phyloP scores from a whole-genome alignment of 2,113 vertebrate species.

The Rhinoptilus africanus region DNA sequence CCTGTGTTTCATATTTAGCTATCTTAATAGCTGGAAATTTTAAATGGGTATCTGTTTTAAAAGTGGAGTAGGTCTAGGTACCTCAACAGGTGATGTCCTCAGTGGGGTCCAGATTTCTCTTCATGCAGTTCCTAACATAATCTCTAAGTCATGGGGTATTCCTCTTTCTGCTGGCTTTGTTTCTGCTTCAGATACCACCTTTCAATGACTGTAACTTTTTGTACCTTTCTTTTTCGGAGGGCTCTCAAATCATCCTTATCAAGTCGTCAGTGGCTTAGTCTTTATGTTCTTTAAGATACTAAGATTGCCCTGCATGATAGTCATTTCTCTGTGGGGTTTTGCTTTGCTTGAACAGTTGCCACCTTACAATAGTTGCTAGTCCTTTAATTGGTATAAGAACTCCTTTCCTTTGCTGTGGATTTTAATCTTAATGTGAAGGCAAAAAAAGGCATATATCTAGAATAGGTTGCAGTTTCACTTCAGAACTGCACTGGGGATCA shows the following conservation, averaged over 20 bases:
- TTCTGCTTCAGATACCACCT: neutral
- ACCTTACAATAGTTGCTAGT: neutral
- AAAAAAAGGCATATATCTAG: neutral
- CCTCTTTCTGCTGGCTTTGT: conserved; percentile 4
- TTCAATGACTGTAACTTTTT: neutral
- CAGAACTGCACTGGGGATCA: neutral
- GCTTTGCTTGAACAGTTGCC: neutral
- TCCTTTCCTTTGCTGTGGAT: neutral
- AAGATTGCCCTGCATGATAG: neutral
- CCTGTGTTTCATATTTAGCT: neutral
- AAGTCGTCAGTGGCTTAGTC: neutral
- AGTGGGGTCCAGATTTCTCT: neutral
- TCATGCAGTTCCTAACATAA: neutral
- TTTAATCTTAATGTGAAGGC: neutral
- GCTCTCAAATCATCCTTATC: neutral
- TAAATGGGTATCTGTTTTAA: neutral
- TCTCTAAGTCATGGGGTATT: neutral
- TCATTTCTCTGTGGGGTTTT: neutral
- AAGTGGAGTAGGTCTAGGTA: neutral
- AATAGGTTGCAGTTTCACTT: neutral
- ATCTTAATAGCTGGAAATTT: neutral
- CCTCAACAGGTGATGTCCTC: neutral
- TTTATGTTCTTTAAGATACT: neutral
- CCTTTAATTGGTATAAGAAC: neutral
- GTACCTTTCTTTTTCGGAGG: neutral